Evolutionary conservation across 2,113 vertebrate genomes (phyloP), one percentile per base, ranked within the genome.

Genomic region (Pampusana beccarii): DNA sequence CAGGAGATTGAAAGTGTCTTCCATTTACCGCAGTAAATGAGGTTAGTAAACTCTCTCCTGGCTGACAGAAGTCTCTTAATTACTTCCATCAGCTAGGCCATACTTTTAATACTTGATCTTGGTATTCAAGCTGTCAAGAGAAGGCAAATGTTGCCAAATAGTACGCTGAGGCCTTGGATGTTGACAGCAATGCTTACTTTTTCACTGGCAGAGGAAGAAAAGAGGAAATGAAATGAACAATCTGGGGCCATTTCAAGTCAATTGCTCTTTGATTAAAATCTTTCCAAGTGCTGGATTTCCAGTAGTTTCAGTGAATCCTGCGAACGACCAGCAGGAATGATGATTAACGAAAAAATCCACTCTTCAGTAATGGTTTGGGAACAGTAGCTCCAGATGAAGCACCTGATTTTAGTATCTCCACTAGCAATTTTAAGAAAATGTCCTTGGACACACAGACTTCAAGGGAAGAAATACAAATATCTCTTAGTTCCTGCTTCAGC

Each of bases 11-110:
- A 72, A 92, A 94, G 72, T 69, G 46, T 80, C 48, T 81, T 80
- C 77, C 53, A 79, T 74, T 94, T 86, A 78, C 72, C 0, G 1
- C 57, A 75, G 64, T 78, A 96, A 96, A 97, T 53, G 65, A 94
- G 85, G 82, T 93, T 96, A 90, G 86, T 67, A 88, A 94, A 96
- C 71, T 88, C 92, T 88, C 60, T 86, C 61, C 95, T 92, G 75
- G 90, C 90, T 93, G 65, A 75, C 17, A 93, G 64, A 96, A 93
- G 65, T 84, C 86, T 96, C 86, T 80, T 96, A 97, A 97, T 93
- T 96, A 95, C 86, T 93, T 93, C 87, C 88, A 91, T 66, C 88
- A 96, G 90, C 61, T 86, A 92, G 90, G 65, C 72, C 90, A 86
- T 79, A 96, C 57, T 96, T 97, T 86, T 92, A 95, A 93, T 84